Evolutionary conservation across 2,888 invertebrate genomes (phyloP).

Genomic region (Plusia festucae): DNA sequence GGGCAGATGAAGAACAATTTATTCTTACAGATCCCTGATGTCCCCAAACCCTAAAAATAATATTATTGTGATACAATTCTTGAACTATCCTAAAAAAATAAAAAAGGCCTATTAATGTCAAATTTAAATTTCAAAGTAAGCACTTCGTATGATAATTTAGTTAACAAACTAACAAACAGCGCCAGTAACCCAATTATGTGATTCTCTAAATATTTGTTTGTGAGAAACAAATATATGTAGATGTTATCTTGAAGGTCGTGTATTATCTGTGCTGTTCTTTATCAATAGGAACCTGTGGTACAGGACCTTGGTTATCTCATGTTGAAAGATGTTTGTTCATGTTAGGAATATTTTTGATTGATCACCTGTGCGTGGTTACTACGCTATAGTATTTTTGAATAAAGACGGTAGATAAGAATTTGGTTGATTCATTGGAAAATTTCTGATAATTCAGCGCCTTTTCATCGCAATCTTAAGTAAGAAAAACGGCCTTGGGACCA

Average conservation of each 20-base stretch:
- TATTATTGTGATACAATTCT: background rate
- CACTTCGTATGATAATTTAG: background rate
- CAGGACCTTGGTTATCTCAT: conserved; percentile 58
- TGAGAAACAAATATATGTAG: conserved; percentile 33
- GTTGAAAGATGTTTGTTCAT: conserved; percentile 43
- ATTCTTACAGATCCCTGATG: no score
- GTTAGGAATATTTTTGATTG: conserved; percentile 53
- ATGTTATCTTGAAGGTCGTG: conserved; percentile 69
- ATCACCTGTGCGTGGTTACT: conserved; percentile 21
- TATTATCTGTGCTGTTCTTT: conserved; percentile 72
- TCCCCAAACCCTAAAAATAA: no score
- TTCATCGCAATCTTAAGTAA: background rate
- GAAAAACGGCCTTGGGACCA: background rate
- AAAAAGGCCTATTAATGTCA: background rate
- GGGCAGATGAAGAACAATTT: no score
- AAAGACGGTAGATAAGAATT: background rate
- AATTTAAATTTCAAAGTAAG: background rate
- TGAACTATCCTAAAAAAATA: background rate
- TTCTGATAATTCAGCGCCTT: background rate
- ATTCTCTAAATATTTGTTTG: conserved; percentile 1
- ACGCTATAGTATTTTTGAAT: background rate
- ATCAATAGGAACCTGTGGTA: conserved; percentile 65
- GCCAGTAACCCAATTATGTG: conserved; percentile 13
- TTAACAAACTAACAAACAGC: background rate
- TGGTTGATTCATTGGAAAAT: background rate